These are phyloP conservation scores for Laticauda colubrina DNA, from an alignment of 2,113 vertebrate genomes.

Conservation along the genomic window DNA sequence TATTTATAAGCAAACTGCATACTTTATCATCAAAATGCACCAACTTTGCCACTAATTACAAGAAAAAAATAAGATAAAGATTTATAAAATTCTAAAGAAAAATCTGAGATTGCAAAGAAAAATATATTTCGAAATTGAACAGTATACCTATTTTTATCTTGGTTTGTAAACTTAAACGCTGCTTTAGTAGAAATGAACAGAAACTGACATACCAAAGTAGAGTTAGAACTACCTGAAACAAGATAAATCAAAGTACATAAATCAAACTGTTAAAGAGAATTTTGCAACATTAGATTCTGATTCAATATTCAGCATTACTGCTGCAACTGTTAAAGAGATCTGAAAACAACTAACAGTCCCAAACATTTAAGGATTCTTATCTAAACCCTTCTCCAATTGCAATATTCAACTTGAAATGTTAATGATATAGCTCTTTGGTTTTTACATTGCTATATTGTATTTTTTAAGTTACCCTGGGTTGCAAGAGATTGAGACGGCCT, in stretches of 20 bases:
- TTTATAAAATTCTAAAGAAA: neutral
- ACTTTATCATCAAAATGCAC: neutral
- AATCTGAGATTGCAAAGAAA: neutral
- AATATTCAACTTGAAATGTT: neutral
- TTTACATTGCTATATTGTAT: neutral
- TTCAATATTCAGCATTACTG: neutral
- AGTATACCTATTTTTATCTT: neutral
- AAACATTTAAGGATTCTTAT: neutral
- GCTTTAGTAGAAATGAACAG: neutral
- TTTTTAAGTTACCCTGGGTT: neutral
- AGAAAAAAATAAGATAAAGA: neutral
- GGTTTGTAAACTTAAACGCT: neutral
- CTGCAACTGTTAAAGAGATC: neutral
- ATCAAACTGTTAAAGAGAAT: neutral
- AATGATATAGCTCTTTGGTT: neutral
- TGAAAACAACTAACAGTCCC: neutral
- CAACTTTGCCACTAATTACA: neutral
- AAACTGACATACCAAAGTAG: neutral
- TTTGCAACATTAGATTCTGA: neutral
- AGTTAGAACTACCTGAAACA: neutral
- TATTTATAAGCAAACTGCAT: neutral
- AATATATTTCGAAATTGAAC: neutral
- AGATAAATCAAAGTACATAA: neutral
- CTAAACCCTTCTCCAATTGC: neutral
- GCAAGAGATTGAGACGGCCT: neutral